Percentiles rank a stretch among this genome's conserved stretches.
phyloP scores from a whole-genome alignment of 2,888 invertebrate species.

The Aphidius colemani region DNA sequence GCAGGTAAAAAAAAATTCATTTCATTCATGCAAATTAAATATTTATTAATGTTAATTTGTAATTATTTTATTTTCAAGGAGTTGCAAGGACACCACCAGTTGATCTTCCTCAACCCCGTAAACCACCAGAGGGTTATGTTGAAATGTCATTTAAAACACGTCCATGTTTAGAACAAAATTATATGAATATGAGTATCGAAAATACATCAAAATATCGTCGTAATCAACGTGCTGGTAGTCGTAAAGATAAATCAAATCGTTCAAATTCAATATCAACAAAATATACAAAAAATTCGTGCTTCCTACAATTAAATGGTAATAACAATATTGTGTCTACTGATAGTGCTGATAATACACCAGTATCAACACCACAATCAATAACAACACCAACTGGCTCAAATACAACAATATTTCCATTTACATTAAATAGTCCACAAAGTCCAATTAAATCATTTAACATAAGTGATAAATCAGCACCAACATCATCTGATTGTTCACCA shows the following conservation, averaged over 20 bases:
- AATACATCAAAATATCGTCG: constrained; percentile 39
- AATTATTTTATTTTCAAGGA: constrained; percentile 34
- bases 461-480: constrained; percentile 14
- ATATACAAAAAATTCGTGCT: constrained; percentile 52
- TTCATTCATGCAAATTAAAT: constrained; percentile 1
- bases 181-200: constrained; percentile 63
- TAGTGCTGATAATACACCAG: constrained; percentile 59
- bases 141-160: constrained; percentile 67
- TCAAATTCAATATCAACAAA: constrained; percentile 69
- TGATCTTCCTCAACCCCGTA: constrained; percentile 57
- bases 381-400: constrained; percentile 67
- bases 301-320: constrained; percentile 58
- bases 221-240: constrained; percentile 39
- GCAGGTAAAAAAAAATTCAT: constrained; percentile 46
- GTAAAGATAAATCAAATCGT: constrained; percentile 60
- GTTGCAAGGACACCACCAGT: constrained; percentile 57
- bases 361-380: constrained; percentile 57
- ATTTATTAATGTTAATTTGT: not conserved
- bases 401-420: constrained; percentile 71
- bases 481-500: constrained; percentile 24
- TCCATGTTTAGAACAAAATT: constrained; percentile 61
- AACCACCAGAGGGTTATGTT: constrained; percentile 68
- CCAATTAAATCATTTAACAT: constrained; percentile 63
- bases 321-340: constrained; percentile 46
- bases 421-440: constrained; percentile 70